Evolutionary conservation across 2,113 vertebrate species (phyloP).

Genomic region (Eurypyga helias): DNA sequence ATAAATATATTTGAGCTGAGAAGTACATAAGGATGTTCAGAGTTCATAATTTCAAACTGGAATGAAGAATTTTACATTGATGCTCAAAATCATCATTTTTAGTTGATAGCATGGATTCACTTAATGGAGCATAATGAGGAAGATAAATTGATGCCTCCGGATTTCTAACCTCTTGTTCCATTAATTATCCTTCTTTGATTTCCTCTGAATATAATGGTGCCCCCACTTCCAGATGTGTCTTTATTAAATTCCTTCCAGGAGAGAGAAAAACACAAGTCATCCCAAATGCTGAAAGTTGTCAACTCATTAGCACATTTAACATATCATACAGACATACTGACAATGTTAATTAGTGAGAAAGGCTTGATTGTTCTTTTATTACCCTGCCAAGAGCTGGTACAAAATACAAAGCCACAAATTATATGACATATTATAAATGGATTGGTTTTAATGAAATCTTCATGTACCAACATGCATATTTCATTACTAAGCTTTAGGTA

Average conservation of each 20-base stretch:
- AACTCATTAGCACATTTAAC: slow-evolving; percentile 6
- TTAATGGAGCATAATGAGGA: not conserved
- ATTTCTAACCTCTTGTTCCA: not conserved
- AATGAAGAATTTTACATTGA: not conserved
- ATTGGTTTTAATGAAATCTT: slow-evolving; percentile 3
- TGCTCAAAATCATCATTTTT: not conserved
- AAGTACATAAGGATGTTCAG: not conserved
- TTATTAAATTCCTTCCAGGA: not conserved
- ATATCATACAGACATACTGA: not conserved
- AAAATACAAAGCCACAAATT: not conserved
- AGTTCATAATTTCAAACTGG: not conserved
- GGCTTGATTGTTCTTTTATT: slow-evolving; percentile 34
- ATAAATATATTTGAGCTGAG: not conserved
- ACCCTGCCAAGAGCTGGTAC: not conserved
- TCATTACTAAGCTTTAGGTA: slow-evolving; percentile 5
- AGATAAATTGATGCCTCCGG: not conserved
- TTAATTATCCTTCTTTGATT: slow-evolving; percentile 15
- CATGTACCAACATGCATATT: not conserved
- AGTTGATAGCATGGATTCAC: not conserved
- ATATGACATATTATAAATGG: not conserved
- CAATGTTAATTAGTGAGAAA: slow-evolving; percentile 8
- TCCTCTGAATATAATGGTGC: not conserved
- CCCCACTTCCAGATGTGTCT: not conserved
- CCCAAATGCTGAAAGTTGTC: not conserved
- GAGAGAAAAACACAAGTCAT: not conserved